Conservation (phyloP, 1,140 invertebrate genomes). For the Bombus terrestris region DNA sequence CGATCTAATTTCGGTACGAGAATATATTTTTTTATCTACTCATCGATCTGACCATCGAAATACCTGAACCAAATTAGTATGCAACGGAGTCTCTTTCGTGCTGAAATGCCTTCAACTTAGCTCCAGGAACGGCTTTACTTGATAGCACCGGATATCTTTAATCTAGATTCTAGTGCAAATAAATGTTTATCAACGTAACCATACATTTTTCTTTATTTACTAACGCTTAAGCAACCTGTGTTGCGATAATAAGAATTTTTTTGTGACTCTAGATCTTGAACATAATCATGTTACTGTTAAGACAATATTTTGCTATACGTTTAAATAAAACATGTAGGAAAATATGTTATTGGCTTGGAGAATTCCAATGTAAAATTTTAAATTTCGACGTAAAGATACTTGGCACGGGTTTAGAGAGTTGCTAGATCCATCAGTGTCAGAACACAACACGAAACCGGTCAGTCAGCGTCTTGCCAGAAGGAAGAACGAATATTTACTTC, state of each 20-base stretch:
- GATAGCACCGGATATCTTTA: not conserved
- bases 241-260: not conserved
- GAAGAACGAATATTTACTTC: conserved; percentile 40
- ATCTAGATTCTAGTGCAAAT: not conserved
- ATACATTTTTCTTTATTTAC: not conserved
- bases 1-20: not conserved
- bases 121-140: conserved; percentile 42
- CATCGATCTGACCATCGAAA: not conserved
- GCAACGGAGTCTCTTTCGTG: conserved; percentile 22
- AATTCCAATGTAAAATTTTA: not conserved
- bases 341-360: not conserved
- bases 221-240: not conserved
- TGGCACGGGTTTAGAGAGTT: conserved; percentile 26
- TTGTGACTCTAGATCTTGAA: not conserved
- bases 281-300: not conserved
- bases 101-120: conserved; percentile 5
- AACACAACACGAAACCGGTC: conserved; percentile 54
- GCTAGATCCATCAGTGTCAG: conserved; percentile 53
- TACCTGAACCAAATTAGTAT: conserved; percentile 57
- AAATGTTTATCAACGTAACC: not conserved
- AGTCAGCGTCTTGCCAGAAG: conserved; percentile 44
- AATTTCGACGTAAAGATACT: not conserved
- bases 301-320: not conserved
- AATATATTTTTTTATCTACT: not conserved
- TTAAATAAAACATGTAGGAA: not conserved